Base-by-base conservation (phyloP, 1,140 invertebrate species). In the Leucophenga varia region DNA sequence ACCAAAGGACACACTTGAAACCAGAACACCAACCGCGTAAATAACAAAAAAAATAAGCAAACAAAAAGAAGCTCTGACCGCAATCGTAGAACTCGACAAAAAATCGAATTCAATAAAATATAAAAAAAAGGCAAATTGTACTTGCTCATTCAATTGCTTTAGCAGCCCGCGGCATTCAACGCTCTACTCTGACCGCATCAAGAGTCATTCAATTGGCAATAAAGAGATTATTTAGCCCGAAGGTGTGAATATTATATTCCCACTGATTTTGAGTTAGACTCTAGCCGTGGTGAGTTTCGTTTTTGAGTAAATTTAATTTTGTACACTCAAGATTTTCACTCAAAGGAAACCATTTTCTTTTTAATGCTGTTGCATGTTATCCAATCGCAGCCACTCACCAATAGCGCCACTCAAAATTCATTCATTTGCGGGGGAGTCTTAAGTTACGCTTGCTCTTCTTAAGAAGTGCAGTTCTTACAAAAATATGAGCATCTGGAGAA, bases 161-260 rank as follows among this genome's bases (percentile, higher is more conserved):
- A 43, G 38, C 36, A n/a, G 61, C 61, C 55, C 55, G 52, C 55
- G 47, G 57, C 51, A 41, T 31, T 32, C 38, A 46, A 45, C 49
- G 43, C 22, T 25, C 22, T 25, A n/a, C 22, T 6, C 5, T 25
- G 22, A 5, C 5, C 40, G 39, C 54, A 54, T 56, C 54, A 67
- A 70, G 59, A 71, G 55, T 55, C 57, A 71, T 57, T 71, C 52
- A 71, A 71, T 59, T 64, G 61, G 61, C 60, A 71, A 71, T 71
- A 71, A 71, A 71, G 67, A 71, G 59, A 71, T 70, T 71, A 67
- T 40, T 43, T 64, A 57, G 67, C 67, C 63, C 52, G 61, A 71
- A 71, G 67, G 67, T 67, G 67, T 64, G 59, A 69, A 69, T 58
- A 61, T 53, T 59, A 54, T n/a, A n/a, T n/a, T n/a, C 16, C 21